These are phyloP conservation scores for Momotus momota DNA, from an alignment of 2,797 vertebrate genomes.

Conservation along the genomic window DNA sequence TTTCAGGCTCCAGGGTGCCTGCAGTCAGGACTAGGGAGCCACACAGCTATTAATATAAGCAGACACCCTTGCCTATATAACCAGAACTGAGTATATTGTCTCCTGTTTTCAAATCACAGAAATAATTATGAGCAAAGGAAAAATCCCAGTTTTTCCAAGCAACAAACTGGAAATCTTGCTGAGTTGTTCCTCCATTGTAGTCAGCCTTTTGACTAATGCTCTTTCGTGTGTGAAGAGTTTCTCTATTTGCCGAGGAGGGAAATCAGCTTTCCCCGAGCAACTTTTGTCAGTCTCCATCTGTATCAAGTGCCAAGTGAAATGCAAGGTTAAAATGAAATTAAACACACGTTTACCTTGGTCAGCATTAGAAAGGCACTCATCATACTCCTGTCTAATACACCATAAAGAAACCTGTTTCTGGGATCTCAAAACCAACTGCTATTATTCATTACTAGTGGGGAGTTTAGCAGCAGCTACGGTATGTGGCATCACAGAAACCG, in stretches of 20 bases:
- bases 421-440: neutral
- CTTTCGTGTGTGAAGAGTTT: neutral
- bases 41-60: neutral
- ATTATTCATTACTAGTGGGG: neutral
- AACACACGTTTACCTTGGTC: neutral
- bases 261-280: slow-evolving; percentile 33
- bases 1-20: slow-evolving; percentile 48
- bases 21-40: slow-evolving; percentile 30
- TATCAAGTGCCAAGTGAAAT: slow-evolving; percentile 41
- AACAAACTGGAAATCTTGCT: neutral
- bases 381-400: neutral
- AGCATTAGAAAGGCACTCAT: neutral
- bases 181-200: neutral
- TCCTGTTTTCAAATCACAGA: neutral
- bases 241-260: neutral
- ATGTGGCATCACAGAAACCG: neutral
- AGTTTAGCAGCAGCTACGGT: neutral
- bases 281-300: slow-evolving; percentile 22
- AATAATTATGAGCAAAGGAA: neutral
- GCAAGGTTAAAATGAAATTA: slow-evolving; percentile 5
- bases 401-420: neutral
- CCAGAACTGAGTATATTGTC: neutral
- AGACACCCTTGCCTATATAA: neutral
- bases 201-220: neutral
- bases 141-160: neutral